Evolutionary conservation across 2,888 invertebrate species (phyloP), one percentile per base, ranked within the genome.

Genomic region (Cyclophora punctaria): DNA sequence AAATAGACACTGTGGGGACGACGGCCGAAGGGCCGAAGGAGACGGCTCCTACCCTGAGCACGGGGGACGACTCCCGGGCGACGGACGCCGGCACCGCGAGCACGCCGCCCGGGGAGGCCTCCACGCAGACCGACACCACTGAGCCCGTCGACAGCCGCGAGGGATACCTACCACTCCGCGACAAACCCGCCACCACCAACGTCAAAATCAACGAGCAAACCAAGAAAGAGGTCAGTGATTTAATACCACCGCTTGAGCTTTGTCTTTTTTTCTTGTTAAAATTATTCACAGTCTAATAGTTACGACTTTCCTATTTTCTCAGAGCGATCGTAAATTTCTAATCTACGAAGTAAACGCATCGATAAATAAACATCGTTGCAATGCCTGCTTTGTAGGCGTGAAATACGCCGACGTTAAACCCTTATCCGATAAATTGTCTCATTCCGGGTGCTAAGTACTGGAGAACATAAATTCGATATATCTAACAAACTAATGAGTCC

Each of bases 221-320:
- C 54, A 89, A 89, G 68, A 89, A 89, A 83, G 89, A 89, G 89
- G 89, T 89, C 77, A 87, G 89, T 83, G 73, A 77, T 75, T 80
- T 76, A 75, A 72, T 68, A 72, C 67, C 67, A 73, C 66, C 66
- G 65, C 61, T 52, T 52, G 64, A 67, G 64, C 66, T 66, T 67
- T 61, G 69, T 71, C 70, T 75, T 76, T 74, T 70, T 64, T 68
- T 66, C 67, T 64, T 64, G 59, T 67, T 71, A 73, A 71, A 77
- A 73, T 75, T 75, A 75, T 80, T 81, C 78, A 80, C 81, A 81
- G 75, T 81, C 80, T 79, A 81, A 79, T 83, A 82, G 78, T 62
- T 67, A 60, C 72, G 63, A 71, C 78, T 79, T 78, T 80, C 76
- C 73, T 74, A 66, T 77, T 76, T 71, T 72, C 72, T 73, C 63